Evolutionary conservation across 2,797 vertebrate genomes (phyloP), one percentile per base, ranked within the genome.

Genomic region (Lophius americanus): DNA sequence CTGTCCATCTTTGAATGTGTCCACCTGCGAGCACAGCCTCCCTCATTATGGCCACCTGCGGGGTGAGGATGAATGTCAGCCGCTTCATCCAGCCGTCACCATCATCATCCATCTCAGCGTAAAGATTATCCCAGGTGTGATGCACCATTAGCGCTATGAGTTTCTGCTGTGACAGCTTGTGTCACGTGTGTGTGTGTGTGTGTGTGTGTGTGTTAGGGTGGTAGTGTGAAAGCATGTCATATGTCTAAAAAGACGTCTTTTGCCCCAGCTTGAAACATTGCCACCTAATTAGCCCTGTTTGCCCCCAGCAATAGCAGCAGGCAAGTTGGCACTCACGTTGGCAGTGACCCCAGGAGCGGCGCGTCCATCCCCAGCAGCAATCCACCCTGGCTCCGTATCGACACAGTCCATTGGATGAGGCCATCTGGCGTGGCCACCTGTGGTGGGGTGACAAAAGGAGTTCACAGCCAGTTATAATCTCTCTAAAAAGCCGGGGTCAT

Each of bases 291-390:
- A 90, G 84, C 88, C 80, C 85, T 38, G 44, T 64, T 81, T 58
- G 50, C 73, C 64, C 81, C 80, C 86, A 85, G 86, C 83, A 71
- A 73, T 79, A 78, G 73, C 78, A 75, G 81, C 75, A 72, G 76
- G 77, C 76, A 60, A 36, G 48, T 62, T 64, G 71, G 69, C 91
- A 99, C 98, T 99, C 95, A 99, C 98, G 98, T 81, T 97, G 97
- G 91, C 98, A 99, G 8, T 95, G 97, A 78, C 96, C 96, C 97
- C 97, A 98, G 73, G 97, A 92, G 68, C 92, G 91, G 0, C 95
- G 94, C 0, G 93, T 94, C 97, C 97, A 99, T 71, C 97, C 98
- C 97, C 97, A 99, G 94, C 98, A 99, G 95, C 98, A 99, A 92
- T 98, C 97, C 68, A 97, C 90, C 70, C 96, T 94, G 73, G 92